Evolutionary conservation across 2,113 vertebrate species (phyloP).

Genomic region (Gallinago undulata): DNA sequence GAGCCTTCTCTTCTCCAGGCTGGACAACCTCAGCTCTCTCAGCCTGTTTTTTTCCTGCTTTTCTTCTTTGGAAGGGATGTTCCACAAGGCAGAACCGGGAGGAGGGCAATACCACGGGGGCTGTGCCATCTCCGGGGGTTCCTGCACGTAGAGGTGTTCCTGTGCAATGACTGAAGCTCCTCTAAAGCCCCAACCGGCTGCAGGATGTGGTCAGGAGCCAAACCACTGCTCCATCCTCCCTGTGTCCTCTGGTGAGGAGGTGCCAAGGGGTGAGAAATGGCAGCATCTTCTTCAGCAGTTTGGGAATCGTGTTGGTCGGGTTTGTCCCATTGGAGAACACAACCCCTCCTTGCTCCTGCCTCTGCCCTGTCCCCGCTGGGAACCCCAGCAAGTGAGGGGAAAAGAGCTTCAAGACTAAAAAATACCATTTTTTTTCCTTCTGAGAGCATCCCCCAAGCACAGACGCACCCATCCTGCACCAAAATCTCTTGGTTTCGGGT

Average conservation of each 20-base stretch:
- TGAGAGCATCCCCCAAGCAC: neutral
- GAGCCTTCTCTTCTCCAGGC: neutral
- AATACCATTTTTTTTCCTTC: neutral
- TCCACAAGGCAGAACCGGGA: neutral
- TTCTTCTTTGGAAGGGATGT: neutral
- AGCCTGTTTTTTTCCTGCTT: neutral
- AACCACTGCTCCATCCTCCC: accelerated
- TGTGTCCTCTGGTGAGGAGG: neutral
- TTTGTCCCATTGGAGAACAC: neutral
- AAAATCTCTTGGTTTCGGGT: neutral
- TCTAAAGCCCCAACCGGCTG: neutral
- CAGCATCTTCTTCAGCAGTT: accelerated
- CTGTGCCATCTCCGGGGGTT: accelerated
- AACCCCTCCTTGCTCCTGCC: no score
- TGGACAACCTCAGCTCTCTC: neutral
- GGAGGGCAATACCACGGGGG: neutral
- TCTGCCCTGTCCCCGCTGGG: neutral
- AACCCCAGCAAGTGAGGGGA: accelerated
- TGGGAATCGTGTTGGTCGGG: accelerated
- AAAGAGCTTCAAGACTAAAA: neutral
- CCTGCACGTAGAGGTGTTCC: neutral
- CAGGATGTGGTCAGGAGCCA: neutral
- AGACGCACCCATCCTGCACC: accelerated
- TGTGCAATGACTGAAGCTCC: neutral
- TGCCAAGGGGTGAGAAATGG: accelerated